A percentile compares a stretch with the other conserved stretches of the same genome.
Evolutionary conservation across 2,888 invertebrate genomes (phyloP).

Genomic region (Lymantria monacha): DNA sequence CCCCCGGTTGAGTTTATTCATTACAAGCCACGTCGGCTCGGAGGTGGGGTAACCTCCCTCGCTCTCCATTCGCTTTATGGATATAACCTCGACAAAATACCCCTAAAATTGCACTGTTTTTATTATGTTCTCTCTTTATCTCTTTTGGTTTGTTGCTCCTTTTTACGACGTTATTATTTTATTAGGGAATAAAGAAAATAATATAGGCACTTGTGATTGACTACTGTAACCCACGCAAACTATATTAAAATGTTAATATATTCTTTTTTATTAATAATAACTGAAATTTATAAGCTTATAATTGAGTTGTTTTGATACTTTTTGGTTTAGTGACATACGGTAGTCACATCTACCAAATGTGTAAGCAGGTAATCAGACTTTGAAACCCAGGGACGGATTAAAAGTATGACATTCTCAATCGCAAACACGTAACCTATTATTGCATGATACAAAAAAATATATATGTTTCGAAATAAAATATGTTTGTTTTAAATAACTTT

Average conservation of each 20-base stretch:
- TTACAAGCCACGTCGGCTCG: slow-evolving; percentile 68
- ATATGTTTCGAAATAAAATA: no score
- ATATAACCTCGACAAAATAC: slow-evolving; percentile 83
- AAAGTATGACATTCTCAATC: no score
- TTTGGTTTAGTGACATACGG: no score
- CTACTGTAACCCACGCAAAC: slow-evolving; percentile 7
- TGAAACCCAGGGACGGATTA: no score
- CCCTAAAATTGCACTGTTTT: slow-evolving; percentile 83
- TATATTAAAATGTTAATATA: slow-evolving; percentile 2
- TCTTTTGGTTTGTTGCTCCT: slow-evolving; percentile 78
- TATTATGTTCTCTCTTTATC: slow-evolving; percentile 80
- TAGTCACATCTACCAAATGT: no score
- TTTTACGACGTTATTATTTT: slow-evolving; percentile 77
- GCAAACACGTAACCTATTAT: no score
- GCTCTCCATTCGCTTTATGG: slow-evolving; percentile 72
- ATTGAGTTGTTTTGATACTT: no score
- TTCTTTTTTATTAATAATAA: no score
- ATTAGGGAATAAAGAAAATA: slow-evolving; percentile 61
- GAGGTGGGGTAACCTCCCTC: slow-evolving; percentile 47
- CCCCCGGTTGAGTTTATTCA: slow-evolving; percentile 79
- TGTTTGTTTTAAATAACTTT: no score
- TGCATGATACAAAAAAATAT: no score
- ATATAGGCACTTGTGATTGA: slow-evolving; percentile 38
- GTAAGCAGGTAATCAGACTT: no score
- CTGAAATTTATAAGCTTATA: no score